Conservation (phyloP, 2,797 vertebrate genomes). For the Acrocephalus scirpaceus region DNA sequence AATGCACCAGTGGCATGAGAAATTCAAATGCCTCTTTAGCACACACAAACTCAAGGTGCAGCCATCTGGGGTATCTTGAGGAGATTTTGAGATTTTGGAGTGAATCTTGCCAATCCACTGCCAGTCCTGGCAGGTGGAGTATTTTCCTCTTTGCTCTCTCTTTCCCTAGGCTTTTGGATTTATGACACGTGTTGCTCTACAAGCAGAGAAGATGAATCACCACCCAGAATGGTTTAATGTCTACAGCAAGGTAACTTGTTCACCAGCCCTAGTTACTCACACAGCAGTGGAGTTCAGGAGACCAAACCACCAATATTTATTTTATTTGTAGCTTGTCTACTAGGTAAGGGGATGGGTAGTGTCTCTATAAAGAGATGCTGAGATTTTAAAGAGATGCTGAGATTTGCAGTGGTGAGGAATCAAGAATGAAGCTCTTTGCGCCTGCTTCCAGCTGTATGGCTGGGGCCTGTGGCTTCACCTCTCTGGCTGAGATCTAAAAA, state of each 20-base stretch:
- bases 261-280: not conserved
- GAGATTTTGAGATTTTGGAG: not conserved
- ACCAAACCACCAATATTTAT: not conserved
- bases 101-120: not conserved
- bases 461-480: not conserved
- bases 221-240: slow-evolving; percentile 98
- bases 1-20: not conserved
- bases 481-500: not conserved
- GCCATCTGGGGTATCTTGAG: not conserved
- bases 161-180: slow-evolving; percentile 91
- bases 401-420: not conserved
- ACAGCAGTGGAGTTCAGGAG: not conserved
- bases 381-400: not conserved
- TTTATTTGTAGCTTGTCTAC: not conserved
- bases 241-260: slow-evolving; percentile 92
- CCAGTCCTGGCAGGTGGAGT: not conserved
- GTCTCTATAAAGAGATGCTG: not conserved
- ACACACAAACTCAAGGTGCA: not conserved
- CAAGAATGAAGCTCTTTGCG: not conserved
- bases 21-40: not conserved
- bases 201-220: slow-evolving; percentile 98
- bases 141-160: slow-evolving; percentile 41
- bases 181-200: slow-evolving; percentile 93
- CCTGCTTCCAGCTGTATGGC: not conserved
- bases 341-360: not conserved